Base-by-base conservation (phyloP, 2,113 vertebrate genomes). In the Heterotis niloticus region DNA sequence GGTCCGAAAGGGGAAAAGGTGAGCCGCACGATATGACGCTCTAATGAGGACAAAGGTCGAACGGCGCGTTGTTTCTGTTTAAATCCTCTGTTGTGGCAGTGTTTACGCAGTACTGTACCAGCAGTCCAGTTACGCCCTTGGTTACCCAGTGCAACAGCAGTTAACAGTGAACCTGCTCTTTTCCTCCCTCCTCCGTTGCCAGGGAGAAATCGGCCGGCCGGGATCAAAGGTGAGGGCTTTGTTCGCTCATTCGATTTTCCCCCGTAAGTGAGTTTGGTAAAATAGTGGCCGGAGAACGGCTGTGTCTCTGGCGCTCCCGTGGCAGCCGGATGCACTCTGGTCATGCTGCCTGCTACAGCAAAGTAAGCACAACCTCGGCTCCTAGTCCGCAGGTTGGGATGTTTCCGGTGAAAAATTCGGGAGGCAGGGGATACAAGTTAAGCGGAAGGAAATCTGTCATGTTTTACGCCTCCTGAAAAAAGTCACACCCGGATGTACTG, bases 141-240 rank as follows among this genome's bases (percentile, higher is more conserved):
- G 34, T 44, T 44, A 44, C 34, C 5, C 69, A n/a, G 16, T 17
- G 23, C 62, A 2, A 0, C 64, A 66, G 67, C 13, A 14, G 5
- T 17, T 18, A 10, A 14, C 68, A 18, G 17, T 13, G 28, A 64
- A 20, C 26, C 11, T 5, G 26, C 74, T 75, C 57, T 75, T 20
- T 28, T 62, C 69, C 78, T 54, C 23, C 34, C 29, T 59, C 44
- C 60, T 60, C 73, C 86, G 88, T 90, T 88, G 83, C 83, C 92
- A 99, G 97, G 97, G 97, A 90, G 97, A 98, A 90, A 94, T 98
- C 82, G 97, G 97, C 91, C 94, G 94, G 89, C 96, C 97, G 75
- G 97, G 97, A 91, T 95, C 95, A 93, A 99, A 98, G 96, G 97
- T 99, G 94, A 88, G 93, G 76, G 77, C 82, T 77, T 77, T 78